Base-by-base conservation (phyloP, 2,113 vertebrate species). In the Microcebus tavaratra region DNA sequence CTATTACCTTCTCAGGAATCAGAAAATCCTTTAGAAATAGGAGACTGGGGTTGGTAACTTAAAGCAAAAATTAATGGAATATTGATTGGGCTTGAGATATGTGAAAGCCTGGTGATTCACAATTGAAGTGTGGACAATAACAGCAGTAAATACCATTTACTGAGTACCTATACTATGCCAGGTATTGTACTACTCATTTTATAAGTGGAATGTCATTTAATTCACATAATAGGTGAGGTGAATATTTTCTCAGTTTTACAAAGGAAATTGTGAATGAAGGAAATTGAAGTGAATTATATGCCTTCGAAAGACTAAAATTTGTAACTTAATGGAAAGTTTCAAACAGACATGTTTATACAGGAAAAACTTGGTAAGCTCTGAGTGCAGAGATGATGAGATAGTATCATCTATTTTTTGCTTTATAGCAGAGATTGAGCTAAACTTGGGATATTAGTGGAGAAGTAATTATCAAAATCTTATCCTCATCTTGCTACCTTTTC, bases 1-100 rank as follows among this genome's bases (percentile, higher is more conserved):
- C 78, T 68, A 83, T 80, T 34, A 42, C 57, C 50, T 90, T 65
- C 48, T 27, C 31, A 88, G 63, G 42, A 75, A 20, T 65, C 39
- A 84, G 57, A 92, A 55, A 94, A 78, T 79, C 39, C 55, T 94
- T 94, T 7, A 57, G 89, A 96, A 45, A 88, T 27, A 88, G 39
- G 68, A 90, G 10, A 70, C 5, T 67, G 18, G 48, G 87, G 48
- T 45, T 90, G n/a, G 10, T 55, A 27, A 82, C 59, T 61, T 73
- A 91, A 96, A 81, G 39, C 36, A 75, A 81, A 82, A 79, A 61
- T 57, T n/a, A 88, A 59, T 80, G 36, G 15, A 73, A 34, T 90
- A 39, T 42, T 87, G 11, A 34, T 68, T 63, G 39, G 27, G 21
- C 57, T 73, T 87, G 55, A 94, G 75, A 68, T 92, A 21, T 48